Conservation (phyloP, 2,113 vertebrate species). For the Actenoides hombroni region DNA sequence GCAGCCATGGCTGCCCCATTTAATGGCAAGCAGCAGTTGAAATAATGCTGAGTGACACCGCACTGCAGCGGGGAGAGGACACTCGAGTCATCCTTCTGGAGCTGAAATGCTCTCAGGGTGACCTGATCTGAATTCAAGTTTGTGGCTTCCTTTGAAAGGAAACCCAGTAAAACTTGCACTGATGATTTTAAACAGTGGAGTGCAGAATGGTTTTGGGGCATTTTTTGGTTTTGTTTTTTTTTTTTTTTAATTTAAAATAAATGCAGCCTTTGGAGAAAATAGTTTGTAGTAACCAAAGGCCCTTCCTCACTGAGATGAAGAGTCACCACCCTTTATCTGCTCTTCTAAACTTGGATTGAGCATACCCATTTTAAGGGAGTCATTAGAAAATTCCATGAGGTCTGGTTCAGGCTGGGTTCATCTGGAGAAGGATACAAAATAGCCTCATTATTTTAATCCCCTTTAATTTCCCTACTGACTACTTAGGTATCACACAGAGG, state of each 20-base stretch:
- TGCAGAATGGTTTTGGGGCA: neutral
- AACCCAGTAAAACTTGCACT: neutral
- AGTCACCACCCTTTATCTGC: neutral
- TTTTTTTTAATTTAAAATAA: neutral
- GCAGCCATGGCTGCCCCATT: neutral
- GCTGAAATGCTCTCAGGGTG: neutral
- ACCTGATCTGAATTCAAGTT: neutral
- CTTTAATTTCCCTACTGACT: neutral
- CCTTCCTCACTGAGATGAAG: neutral
- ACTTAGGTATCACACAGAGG: neutral
- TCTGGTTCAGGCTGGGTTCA: neutral
- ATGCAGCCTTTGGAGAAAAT: neutral
- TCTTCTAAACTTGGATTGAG: neutral
- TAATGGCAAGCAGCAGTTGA: neutral
- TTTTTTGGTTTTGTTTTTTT: neutral
- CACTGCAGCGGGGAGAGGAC: neutral
- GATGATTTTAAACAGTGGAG: neutral
- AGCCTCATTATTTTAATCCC: neutral
- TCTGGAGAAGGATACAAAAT: neutral
- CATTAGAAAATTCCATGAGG: neutral
- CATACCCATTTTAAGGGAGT: neutral
- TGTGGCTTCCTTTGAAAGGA: neutral
- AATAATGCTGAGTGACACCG: accelerated
- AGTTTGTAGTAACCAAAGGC: neutral
- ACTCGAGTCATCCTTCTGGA: neutral